Conservation (phyloP, 2,113 vertebrate genomes). For the Alouatta palliata region DNA sequence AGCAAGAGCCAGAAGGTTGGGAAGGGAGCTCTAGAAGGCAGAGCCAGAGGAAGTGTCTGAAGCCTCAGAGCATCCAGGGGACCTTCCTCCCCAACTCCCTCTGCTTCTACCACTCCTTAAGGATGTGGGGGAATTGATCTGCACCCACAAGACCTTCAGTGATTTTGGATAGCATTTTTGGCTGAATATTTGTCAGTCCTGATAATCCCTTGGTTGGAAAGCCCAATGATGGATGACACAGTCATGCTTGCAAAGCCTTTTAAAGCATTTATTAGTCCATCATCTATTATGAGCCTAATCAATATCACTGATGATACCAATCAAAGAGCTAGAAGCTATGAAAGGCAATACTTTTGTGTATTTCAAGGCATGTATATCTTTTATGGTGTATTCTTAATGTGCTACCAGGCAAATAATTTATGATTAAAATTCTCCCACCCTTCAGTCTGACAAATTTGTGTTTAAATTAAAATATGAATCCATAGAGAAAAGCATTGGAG, state of each 20-base stretch:
- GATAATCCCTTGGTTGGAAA: not conserved
- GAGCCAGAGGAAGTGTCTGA: not conserved
- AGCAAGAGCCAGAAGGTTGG: not conserved
- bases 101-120: not conserved
- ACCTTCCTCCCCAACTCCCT: not conserved
- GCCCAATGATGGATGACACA: not conserved
- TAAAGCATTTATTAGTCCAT: not conserved
- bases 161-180: conserved; percentile 8
- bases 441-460: conserved; percentile 61
- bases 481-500: conserved; percentile 47
- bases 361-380: conserved; percentile 53
- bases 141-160: not conserved
- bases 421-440: conserved; percentile 64
- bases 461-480: conserved; percentile 65
- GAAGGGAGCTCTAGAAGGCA: not conserved
- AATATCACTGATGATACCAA: not conserved
- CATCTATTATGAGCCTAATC: not conserved
- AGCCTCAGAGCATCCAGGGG: not conserved
- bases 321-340: conserved; percentile 28
- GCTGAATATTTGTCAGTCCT: conserved; percentile 20
- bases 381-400: conserved; percentile 36
- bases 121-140: not conserved
- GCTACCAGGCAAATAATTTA: conserved; percentile 64
- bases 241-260: not conserved
- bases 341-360: conserved; percentile 35